These are phyloP conservation scores for Sicus ferrugineus DNA, from an alignment of 2,888 invertebrate genomes.

Conservation along the genomic window DNA sequence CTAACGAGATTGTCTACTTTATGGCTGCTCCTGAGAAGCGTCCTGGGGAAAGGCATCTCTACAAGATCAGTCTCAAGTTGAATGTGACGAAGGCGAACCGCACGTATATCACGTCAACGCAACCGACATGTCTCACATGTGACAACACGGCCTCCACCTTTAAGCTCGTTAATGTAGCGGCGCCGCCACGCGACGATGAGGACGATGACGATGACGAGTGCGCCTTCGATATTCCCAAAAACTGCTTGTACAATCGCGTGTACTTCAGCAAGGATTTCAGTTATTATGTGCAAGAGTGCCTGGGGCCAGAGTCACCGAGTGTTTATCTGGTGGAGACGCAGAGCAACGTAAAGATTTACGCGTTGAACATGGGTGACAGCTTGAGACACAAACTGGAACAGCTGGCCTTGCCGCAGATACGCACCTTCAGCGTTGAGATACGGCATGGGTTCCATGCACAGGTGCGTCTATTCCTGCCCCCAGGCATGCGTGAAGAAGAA, in stretches of 20 bases:
- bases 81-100: constrained; percentile 63
- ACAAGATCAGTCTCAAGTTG: constrained; percentile 71
- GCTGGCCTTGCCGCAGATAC: constrained; percentile 78
- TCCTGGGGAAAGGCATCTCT: constrained; percentile 84
- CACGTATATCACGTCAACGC: constrained; percentile 62
- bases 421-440: constrained; percentile 74
- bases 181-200: constrained; percentile 45
- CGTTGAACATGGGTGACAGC: constrained; percentile 75
- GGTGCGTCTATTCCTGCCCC: constrained; percentile 83
- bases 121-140: constrained; percentile 64
- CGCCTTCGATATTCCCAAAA: constrained; percentile 65
- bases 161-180: constrained; percentile 48
- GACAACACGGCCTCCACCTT: constrained; percentile 61
- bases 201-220: constrained; percentile 46
- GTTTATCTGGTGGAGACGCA: constrained; percentile 71
- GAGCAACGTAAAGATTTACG: constrained; percentile 69
- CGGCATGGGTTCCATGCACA: constrained; percentile 74
- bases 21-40: constrained; percentile 80
- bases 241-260: constrained; percentile 73
- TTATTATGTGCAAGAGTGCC: constrained; percentile 77
- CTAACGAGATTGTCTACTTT: constrained; percentile 77
- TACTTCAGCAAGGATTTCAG: constrained; percentile 72
- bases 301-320: constrained; percentile 78
- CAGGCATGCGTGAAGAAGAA: constrained; percentile 83
- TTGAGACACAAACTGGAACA: constrained; percentile 71